These are phyloP conservation scores for Sycophaga agraensis DNA, from an alignment of 1,140 invertebrate genomes.

Conservation along the genomic window DNA sequence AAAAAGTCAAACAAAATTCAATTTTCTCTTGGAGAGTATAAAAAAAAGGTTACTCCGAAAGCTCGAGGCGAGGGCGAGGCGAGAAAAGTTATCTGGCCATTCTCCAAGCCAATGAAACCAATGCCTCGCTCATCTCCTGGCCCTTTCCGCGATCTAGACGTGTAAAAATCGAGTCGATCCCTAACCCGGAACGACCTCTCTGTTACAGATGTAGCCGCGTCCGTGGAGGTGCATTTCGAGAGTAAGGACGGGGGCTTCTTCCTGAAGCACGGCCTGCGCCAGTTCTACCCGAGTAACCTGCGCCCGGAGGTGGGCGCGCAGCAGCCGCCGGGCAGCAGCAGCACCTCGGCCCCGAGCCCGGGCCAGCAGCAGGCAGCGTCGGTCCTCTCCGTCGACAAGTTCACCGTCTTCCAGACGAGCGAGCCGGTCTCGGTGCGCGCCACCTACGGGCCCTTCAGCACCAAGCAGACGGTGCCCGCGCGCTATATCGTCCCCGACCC, in stretches of 20 bases:
- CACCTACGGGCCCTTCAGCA: conserved; percentile 89
- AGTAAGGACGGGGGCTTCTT: conserved; percentile 89
- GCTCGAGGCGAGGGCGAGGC: too few species aligned
- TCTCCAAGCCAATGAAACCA: too few species aligned
- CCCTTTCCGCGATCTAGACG: too few species aligned
- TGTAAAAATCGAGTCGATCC: too few species aligned
- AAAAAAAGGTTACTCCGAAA: too few species aligned
- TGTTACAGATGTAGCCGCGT: conserved; percentile 48
- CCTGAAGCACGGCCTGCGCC: conserved; percentile 73
- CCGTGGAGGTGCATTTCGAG: conserved; percentile 85
- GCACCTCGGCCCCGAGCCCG: neutral
- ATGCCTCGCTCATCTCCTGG: too few species aligned
- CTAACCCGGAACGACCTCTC: too few species aligned
- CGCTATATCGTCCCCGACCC: conserved; percentile 83
- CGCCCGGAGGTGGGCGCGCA: conserved; percentile 37
- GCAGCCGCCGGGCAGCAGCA: neutral
- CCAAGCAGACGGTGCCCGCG: conserved; percentile 89
- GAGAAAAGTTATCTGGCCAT: too few species aligned
- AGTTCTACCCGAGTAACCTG: conserved; percentile 56
- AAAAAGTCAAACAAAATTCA: too few species aligned
- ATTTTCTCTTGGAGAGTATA: too few species aligned
- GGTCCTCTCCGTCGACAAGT: conserved; percentile 74
- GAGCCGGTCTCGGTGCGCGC: conserved; percentile 83
- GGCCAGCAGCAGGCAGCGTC: conserved; percentile 55
- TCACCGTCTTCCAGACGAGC: conserved; percentile 85